A percentile compares a stretch with the other conserved stretches of the same genome.
These are phyloP conservation scores for Luehdorfia chinensis DNA, from an alignment of 1,140 invertebrate genomes.

Conservation along the genomic window DNA sequence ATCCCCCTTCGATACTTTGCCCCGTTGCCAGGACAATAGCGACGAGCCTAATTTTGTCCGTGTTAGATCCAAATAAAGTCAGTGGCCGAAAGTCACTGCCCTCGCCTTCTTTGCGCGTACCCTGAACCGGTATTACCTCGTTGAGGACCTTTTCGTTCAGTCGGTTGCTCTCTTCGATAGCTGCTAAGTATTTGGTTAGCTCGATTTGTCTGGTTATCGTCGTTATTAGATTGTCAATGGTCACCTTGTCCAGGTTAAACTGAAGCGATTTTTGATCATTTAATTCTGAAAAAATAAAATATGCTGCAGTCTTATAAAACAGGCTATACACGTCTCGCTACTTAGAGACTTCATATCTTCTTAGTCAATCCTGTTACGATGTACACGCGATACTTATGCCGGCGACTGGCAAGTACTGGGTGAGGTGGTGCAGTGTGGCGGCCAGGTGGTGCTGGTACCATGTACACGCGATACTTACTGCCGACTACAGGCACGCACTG, in stretches of 20 bases:
- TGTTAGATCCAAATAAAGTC: slow-evolving; percentile 82
- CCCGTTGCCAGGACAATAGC: slow-evolving; percentile 81
- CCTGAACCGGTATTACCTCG: slow-evolving; percentile 55
- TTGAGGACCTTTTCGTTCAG: slow-evolving; percentile 50
- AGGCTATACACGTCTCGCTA: no score
- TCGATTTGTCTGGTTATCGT: slow-evolving; percentile 84
- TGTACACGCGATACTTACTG: no score
- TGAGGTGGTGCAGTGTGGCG: no score
- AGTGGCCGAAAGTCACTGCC: slow-evolving; percentile 73
- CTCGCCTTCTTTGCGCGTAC: slow-evolving; percentile 46
- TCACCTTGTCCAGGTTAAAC: slow-evolving; percentile 82
- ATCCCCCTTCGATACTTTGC: slow-evolving; percentile 81
- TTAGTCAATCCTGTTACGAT: no score
- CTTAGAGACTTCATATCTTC: no score
- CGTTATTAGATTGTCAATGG: slow-evolving; percentile 83
- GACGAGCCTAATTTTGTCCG: slow-evolving; percentile 82
- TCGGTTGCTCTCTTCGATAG: slow-evolving; percentile 77
- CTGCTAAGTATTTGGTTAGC: slow-evolving; percentile 81
- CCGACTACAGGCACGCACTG: slow-evolving; percentile 48
- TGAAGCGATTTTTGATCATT: slow-evolving; percentile 74
- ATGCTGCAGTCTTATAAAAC: no score
- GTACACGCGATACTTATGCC: no score
- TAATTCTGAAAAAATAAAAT: slow-evolving; percentile 51
- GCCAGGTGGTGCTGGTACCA: no score
- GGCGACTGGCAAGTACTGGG: no score